These are phyloP conservation scores for Lineus longissimus DNA, from an alignment of 1,140 invertebrate species.

Conservation along the genomic window DNA sequence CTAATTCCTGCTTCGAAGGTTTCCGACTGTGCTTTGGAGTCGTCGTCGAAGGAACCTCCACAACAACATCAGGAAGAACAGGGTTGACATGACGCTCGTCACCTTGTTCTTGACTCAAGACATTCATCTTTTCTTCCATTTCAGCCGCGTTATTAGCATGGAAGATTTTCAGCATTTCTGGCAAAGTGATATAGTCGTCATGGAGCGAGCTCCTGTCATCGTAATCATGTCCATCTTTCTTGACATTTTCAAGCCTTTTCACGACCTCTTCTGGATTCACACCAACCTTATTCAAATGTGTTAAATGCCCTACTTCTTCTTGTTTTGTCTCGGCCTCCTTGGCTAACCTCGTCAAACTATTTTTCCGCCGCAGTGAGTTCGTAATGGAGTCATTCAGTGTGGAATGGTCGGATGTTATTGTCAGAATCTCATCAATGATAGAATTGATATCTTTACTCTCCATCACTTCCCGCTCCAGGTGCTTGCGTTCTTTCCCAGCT, in stretches of 20 bases:
- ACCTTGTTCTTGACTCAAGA: slow-evolving; percentile 23
- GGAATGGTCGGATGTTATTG: background rate
- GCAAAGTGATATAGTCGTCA: slow-evolving; percentile 21
- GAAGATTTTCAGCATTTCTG: slow-evolving; percentile 28
- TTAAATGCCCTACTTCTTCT: no score
- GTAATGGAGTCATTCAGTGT: slow-evolving; percentile 1
- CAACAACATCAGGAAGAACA: background rate
- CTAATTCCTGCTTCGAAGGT: background rate
- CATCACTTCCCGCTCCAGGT: slow-evolving; percentile 19
- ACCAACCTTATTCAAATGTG: no score
- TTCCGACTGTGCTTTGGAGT: background rate
- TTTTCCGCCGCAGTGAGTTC: background rate
- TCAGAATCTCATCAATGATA: slow-evolving; percentile 49
- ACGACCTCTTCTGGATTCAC: no score
- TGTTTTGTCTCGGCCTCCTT: background rate
- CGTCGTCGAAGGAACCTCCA: background rate
- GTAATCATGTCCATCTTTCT: background rate
- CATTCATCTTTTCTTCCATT: slow-evolving; percentile 29
- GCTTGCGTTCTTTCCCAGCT: slow-evolving; percentile 18
- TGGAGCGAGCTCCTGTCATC: slow-evolving; percentile 9
- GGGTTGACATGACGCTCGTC: no score
- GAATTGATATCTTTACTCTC: slow-evolving; percentile 37
- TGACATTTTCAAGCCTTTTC: no score
- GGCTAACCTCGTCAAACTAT: no score
- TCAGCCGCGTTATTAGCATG: slow-evolving; percentile 26